A percentile compares a stretch with the other conserved stretches of the same genome.
phyloP scores from a whole-genome alignment of 2,113 vertebrate species.

The Chlamydotis undulata region DNA sequence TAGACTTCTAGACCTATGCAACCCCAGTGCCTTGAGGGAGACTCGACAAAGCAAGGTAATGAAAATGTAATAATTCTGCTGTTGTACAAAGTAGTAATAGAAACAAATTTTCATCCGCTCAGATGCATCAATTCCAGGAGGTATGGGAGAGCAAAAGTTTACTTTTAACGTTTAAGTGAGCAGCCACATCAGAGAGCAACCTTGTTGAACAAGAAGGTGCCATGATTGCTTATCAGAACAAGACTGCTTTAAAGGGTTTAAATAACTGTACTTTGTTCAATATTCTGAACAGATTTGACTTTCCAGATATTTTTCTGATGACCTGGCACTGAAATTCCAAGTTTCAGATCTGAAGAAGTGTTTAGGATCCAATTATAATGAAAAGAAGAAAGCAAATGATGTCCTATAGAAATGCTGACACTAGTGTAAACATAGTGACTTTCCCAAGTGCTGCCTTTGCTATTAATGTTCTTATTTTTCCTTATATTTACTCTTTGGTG shows the following conservation, averaged over 20 bases:
- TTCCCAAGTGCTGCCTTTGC: not conserved
- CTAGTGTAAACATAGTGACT: not conserved
- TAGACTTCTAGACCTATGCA: not conserved
- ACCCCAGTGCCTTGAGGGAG: not conserved
- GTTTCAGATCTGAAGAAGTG: not conserved
- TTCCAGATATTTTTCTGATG: slow-evolving; percentile 1
- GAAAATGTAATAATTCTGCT: not conserved
- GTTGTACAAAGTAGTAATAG: not conserved
- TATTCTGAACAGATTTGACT: not conserved
- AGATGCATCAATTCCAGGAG: not conserved
- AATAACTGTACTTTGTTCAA: not conserved
- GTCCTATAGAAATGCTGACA: not conserved
- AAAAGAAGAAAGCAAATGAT: not conserved
- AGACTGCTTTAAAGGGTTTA: not conserved
- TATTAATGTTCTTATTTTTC: not conserved
- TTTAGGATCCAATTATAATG: not conserved
- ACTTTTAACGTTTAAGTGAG: not conserved
- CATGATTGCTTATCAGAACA: not conserved
- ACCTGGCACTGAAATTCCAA: not conserved
- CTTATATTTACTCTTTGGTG: not conserved
- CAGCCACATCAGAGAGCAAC: not conserved
- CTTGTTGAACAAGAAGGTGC: not conserved
- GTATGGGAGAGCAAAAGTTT: not conserved
- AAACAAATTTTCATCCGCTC: not conserved
- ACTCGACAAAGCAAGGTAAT: not conserved